A percentile compares a stretch with the other conserved stretches of the same genome.
phyloP scores from a whole-genome alignment of 2,797 vertebrate species.

The Scolopax bukidnonensis region DNA sequence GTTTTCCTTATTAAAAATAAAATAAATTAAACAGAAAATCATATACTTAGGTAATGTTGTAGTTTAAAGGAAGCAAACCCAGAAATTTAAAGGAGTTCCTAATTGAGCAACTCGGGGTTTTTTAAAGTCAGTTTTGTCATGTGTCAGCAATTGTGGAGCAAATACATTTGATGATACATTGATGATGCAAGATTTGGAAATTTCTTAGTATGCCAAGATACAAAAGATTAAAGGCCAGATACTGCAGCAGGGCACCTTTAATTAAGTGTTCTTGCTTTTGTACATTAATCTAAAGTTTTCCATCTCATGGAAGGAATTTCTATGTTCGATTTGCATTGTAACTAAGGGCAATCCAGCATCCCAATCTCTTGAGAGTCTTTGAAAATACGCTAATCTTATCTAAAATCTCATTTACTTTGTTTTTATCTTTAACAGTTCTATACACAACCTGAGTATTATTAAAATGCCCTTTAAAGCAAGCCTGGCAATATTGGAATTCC shows the following conservation, averaged over 20 bases:
- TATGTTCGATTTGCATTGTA: constrained; percentile 13
- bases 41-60: constrained; percentile 3
- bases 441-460: neutral
- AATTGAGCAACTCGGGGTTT: neutral
- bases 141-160: neutral
- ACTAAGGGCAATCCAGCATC: neutral
- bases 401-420: constrained; percentile 34
- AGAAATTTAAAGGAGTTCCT: constrained; percentile 22
- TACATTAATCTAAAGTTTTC: neutral
- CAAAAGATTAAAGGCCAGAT: neutral
- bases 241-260: neutral
- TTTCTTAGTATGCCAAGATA: neutral
- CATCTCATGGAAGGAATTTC: neutral
- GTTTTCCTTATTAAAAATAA: constrained; percentile 32
- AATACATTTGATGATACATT: neutral
- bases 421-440: constrained; percentile 14
- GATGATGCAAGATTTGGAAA: neutral
- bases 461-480: constrained; percentile 31
- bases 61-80: neutral
- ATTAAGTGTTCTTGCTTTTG: constrained; percentile 4
- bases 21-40: constrained; percentile 43
- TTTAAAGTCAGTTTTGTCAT: neutral
- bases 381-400: constrained; percentile 5
- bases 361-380: neutral
- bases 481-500: constrained; percentile 9